These are phyloP conservation scores for Nemopilema nomurai DNA, from an alignment of 30 jellyfish, hydroid and myxozoan species.

Conservation along the genomic window DNA sequence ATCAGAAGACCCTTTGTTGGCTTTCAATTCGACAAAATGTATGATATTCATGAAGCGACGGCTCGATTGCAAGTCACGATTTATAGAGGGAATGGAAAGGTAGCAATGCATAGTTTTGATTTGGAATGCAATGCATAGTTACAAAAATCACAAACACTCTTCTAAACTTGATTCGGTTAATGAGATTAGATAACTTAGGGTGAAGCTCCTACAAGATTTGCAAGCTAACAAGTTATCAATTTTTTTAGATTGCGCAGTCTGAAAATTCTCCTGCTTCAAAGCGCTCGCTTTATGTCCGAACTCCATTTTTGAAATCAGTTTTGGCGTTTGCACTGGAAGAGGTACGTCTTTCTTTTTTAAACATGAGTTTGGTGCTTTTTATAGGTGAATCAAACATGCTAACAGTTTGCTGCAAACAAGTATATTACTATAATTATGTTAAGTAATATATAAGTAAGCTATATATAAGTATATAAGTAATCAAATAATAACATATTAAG, in stretches of 20 bases:
- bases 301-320: slow-evolving; percentile 62
- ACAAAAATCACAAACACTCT: too few relatives aligned
- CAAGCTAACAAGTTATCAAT: not conserved
- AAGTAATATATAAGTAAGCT: too few relatives aligned
- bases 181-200: too few relatives aligned
- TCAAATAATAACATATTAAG: too few relatives aligned
- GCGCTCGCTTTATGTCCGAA: slow-evolving; percentile 30
- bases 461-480: too few relatives aligned
- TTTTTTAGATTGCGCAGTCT: slow-evolving; percentile 27
- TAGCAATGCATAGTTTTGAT: not conserved
- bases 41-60: slow-evolving; percentile 22
- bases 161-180: too few relatives aligned
- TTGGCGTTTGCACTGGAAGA: slow-evolving; percentile 51
- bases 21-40: slow-evolving; percentile 62
- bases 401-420: too few relatives aligned
- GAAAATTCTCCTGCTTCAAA: slow-evolving; percentile 26
- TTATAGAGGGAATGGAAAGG: slow-evolving; percentile 72
- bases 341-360: slow-evolving; percentile 17
- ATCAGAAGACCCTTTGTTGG: slow-evolving; percentile 23
- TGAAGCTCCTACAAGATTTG: too few relatives aligned
- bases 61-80: slow-evolving; percentile 53
- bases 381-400: too few relatives aligned
- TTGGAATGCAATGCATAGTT: too few relatives aligned
- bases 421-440: too few relatives aligned
- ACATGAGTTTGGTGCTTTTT: too few relatives aligned